Evolutionary conservation across 2,797 vertebrate genomes (phyloP).

Genomic region (Chloroceryle inda): DNA sequence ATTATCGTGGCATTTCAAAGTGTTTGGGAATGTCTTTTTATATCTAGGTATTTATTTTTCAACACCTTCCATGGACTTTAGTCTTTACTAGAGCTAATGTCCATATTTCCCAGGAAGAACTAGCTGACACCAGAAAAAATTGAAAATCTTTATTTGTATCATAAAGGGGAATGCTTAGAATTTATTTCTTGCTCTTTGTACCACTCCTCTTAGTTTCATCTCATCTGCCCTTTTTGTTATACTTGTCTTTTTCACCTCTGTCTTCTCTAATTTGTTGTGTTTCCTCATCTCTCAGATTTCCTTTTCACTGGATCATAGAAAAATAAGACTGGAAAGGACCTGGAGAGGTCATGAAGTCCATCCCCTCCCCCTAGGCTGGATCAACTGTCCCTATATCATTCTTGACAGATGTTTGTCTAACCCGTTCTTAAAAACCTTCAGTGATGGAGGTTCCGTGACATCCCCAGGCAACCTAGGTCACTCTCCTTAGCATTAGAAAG

Average conservation of each 20-base stretch:
- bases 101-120: background rate
- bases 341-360: conserved; percentile 1
- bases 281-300: conserved; percentile 10
- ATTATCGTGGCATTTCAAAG: background rate
- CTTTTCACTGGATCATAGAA: conserved; percentile 28
- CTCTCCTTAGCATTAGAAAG: background rate
- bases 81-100: background rate
- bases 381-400: conserved; percentile 32
- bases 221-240: conserved; percentile 21
- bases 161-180: background rate
- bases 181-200: conserved; percentile 5
- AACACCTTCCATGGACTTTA: background rate
- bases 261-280: conserved; percentile 43
- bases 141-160: background rate
- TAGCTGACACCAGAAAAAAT: background rate
- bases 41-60: conserved; percentile 6
- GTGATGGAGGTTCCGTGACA: conserved; percentile 13
- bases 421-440: conserved; percentile 34
- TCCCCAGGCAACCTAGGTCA: background rate
- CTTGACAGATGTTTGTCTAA: conserved; percentile 51
- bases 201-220: background rate
- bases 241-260: conserved; percentile 26
- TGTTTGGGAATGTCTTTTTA: background rate
- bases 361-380: conserved; percentile 6
- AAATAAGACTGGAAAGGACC: conserved; percentile 27